phyloP scores from a whole-genome alignment of 2,888 invertebrate genomes.

The Pristionchus arcanus region DNA sequence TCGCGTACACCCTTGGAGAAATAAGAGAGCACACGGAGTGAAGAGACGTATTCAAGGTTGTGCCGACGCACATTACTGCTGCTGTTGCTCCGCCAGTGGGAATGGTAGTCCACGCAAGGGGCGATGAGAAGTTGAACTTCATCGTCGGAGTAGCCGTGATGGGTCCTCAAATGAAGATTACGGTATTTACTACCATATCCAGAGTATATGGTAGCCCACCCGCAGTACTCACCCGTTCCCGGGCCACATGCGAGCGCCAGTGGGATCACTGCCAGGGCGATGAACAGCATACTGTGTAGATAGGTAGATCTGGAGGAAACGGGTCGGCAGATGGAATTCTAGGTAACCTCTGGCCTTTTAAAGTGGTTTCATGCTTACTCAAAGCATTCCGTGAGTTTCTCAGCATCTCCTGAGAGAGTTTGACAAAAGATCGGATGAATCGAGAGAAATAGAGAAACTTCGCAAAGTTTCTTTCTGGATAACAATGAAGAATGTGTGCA shows the following conservation, averaged over 20 bases:
- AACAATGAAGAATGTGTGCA: not conserved
- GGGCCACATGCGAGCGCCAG: conserved; percentile 20
- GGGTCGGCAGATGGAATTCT: not conserved
- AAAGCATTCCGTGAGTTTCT: not conserved
- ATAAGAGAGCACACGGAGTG: too few species aligned
- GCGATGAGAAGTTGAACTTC: conserved; percentile 2
- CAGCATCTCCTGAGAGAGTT: not conserved
- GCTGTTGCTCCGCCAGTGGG: too few species aligned
- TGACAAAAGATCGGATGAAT: not conserved
- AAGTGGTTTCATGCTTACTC: not conserved
- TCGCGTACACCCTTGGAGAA: too few species aligned
- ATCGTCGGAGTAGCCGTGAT: not conserved
- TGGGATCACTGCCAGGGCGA: not conserved
- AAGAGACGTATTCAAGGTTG: too few species aligned
- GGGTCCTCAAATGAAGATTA: not conserved
- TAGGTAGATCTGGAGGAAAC: not conserved
- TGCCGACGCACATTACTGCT: too few species aligned
- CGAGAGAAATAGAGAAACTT: not conserved
- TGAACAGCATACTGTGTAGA: not conserved
- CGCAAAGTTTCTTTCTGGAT: not conserved
- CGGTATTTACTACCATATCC: too few species aligned
- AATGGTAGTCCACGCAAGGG: not conserved
- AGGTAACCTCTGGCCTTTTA: not conserved
- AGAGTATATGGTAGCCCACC: too few species aligned
- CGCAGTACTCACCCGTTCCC: conserved; percentile 23